phyloP scores from a whole-genome alignment of 2,113 vertebrate genomes.

The Myiozetetes cayanensis region DNA sequence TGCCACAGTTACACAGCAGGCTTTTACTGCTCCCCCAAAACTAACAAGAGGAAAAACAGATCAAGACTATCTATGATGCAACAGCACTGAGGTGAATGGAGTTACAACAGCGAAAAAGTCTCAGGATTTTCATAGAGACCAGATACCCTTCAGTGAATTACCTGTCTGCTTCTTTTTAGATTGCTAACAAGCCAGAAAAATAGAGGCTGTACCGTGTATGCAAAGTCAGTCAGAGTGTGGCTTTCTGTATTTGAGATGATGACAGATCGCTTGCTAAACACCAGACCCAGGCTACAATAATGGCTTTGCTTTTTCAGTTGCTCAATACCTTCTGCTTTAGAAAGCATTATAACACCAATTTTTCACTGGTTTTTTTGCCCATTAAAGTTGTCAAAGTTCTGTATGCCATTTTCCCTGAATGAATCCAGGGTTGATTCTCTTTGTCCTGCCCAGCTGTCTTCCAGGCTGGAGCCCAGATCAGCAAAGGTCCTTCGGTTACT shows the following conservation, averaged over 20 bases:
- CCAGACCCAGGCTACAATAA: neutral
- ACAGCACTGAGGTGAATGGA: neutral
- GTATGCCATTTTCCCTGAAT: neutral
- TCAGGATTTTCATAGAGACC: neutral
- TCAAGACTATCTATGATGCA: neutral
- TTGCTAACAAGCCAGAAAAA: neutral
- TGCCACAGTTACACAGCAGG: neutral
- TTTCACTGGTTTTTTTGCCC: neutral
- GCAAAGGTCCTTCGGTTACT: neutral
- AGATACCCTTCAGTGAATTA: neutral
- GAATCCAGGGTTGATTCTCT: neutral
- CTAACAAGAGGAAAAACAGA: neutral
- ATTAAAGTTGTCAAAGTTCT: neutral
- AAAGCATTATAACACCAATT: neutral
- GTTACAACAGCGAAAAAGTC: neutral
- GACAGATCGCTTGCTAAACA: neutral
- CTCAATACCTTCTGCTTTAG: neutral
- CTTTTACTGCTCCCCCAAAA: neutral
- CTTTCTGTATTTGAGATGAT: neutral
- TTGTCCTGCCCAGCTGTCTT: neutral
- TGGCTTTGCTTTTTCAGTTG: neutral
- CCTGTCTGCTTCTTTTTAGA: neutral
- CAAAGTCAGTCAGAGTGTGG: neutral
- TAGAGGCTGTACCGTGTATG: neutral
- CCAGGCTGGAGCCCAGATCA: neutral